Evolutionary conservation across 2,888 invertebrate genomes (phyloP).

Genomic region (Bhutanitis thaidina): DNA sequence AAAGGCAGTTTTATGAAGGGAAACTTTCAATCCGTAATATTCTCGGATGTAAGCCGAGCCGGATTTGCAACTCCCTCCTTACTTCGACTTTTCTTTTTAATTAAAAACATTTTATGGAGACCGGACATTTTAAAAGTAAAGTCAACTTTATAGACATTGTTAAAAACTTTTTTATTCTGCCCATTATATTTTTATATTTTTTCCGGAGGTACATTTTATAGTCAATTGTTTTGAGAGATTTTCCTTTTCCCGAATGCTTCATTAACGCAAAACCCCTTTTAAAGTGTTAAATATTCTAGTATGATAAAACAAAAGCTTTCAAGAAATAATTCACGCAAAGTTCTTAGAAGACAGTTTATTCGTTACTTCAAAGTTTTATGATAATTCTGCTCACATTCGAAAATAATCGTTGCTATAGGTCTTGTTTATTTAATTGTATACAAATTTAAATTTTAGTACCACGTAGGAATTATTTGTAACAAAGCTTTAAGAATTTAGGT

Average conservation of each 20-base stretch:
- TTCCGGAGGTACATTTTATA: conserved; percentile 21
- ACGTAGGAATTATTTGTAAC: no score
- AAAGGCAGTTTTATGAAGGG: conserved; percentile 54
- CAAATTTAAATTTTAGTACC: no score
- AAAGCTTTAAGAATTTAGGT: no score
- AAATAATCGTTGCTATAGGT: conserved; percentile 10
- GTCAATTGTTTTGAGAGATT: conserved; percentile 20
- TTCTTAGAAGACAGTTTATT: conserved; percentile 7
- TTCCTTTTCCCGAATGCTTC: neutral
- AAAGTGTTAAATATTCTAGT: conserved; percentile 12
- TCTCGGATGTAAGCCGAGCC: conserved; percentile 49
- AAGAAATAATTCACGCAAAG: conserved; percentile 8
- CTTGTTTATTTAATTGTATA: neutral
- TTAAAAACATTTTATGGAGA: conserved; percentile 65
- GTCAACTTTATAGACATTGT: conserved; percentile 34
- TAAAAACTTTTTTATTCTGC: conserved; percentile 21
- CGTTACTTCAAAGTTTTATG: conserved; percentile 10
- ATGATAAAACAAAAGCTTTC: conserved; percentile 10
- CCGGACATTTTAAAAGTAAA: conserved; percentile 42
- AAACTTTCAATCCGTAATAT: conserved; percentile 61
- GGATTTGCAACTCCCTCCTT: conserved; percentile 68
- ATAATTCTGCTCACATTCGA: conserved; percentile 7
- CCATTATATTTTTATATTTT: conserved; percentile 21
- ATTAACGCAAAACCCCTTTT: conserved; percentile 12
- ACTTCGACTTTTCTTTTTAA: conserved; percentile 62